Base-by-base conservation (phyloP, 2,113 vertebrate genomes). In the Mustelus asterias region DNA sequence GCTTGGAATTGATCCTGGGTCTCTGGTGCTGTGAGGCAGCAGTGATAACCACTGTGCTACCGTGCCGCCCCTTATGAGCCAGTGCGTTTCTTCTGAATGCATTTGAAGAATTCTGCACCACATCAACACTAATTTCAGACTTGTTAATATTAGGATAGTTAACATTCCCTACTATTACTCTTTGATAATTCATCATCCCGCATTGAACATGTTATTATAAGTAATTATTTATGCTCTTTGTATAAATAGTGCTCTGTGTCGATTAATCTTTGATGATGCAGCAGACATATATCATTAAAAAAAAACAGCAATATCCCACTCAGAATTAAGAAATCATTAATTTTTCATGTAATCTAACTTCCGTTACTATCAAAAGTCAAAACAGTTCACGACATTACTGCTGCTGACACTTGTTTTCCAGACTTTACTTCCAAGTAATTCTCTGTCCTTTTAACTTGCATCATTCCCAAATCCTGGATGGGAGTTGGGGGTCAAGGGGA, bases 221-320 rank as follows among this genome's bases (percentile, higher is more conserved):
- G 89, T 93, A 93, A 93, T 67, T 93, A 93, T 93, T 93, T 93
- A 37, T n/a, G 63, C 8, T 93, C 58, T 93, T 37, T 93, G 9
- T 93, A 93, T 65, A 93, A 93, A 93, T 93, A 93, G 63, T 67
- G 60, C 33, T 93, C 58, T 67, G n/a, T 63, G 89, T 60, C 63
- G 65, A 93, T 93, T 93, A 93, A 93, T 93, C 60, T 93, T 93
- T 93, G 16, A 93, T 93, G 33, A 93, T 93, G n/a, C 89, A 93
- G 89, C 63, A n/a, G n/a, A 44, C 80, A 37, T 93, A 65, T 33
- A 13, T 93, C 60, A 65, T 67, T 54, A 7, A 89, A 93, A 37
- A 65, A 93, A 22, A 10, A 22, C 89, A 65, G 89, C 89, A 67
- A 67, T n/a, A 67, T 93, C 89, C 89, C 89, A 93, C 18, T 37